phyloP scores from a whole-genome alignment of 2,113 vertebrate species.

The Microtus ochrogaster region DNA sequence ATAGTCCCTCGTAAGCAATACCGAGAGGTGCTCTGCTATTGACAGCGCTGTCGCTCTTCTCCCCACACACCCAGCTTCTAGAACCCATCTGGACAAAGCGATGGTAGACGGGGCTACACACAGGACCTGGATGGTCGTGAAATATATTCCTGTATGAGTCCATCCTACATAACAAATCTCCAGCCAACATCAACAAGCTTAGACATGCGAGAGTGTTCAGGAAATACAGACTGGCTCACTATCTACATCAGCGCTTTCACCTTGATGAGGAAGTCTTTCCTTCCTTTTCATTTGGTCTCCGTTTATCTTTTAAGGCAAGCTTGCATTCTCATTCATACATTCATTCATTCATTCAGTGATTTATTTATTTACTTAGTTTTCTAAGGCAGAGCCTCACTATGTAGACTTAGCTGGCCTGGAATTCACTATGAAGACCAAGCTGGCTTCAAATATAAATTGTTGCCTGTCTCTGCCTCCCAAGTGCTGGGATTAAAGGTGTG shows the following conservation, averaged over 20 bases:
- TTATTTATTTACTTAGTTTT: neutral
- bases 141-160: neutral
- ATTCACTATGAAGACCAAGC: neutral
- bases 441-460: neutral
- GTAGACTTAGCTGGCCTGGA: neutral
- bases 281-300: neutral
- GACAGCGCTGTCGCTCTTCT: neutral
- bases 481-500: neutral
- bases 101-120: neutral
- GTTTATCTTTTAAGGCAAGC: neutral
- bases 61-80: neutral
- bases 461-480: neutral
- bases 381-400: neutral
- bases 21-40: neutral
- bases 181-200: neutral
- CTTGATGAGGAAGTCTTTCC: neutral
- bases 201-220: neutral
- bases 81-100: neutral
- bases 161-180: neutral
- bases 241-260: neutral
- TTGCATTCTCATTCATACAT: neutral
- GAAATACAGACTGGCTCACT: neutral
- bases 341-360: neutral
- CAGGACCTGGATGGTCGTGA: neutral
- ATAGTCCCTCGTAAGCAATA: no score